Evolutionary conservation across 1,140 invertebrate species (phyloP).

Genomic region (Dermatophagoides farinae): DNA sequence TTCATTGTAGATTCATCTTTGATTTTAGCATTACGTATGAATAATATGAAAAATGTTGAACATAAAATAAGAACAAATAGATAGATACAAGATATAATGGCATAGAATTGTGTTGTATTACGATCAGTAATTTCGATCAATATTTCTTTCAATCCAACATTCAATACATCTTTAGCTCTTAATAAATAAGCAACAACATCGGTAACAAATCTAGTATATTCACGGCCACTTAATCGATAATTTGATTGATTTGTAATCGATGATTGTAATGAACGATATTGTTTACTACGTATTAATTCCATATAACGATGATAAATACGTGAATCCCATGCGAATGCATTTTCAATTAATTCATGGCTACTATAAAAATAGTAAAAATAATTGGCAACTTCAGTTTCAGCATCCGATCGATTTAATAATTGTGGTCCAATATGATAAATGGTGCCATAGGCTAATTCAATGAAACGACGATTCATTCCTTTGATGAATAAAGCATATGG

Average conservation of each 20-base stretch:
- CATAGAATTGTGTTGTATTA: not conserved
- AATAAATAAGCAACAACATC: slow-evolving; percentile 6
- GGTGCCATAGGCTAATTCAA: slow-evolving; percentile 7
- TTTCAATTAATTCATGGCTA: slow-evolving; percentile 10
- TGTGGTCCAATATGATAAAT: slow-evolving; percentile 10
- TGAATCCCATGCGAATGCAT: slow-evolving; percentile 6
- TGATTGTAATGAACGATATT: not conserved
- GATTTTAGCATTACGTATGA: slow-evolving; percentile 2
- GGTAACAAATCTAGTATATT: slow-evolving; percentile 7
- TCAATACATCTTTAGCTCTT: slow-evolving; percentile 2
- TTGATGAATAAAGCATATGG: slow-evolving; percentile 9
- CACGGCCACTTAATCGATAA: not conserved
- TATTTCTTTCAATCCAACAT: not conserved
- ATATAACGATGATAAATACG: not conserved
- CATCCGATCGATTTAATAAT: not conserved
- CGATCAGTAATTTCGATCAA: slow-evolving; percentile 24
- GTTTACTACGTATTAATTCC: not conserved
- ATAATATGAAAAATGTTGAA: slow-evolving; percentile 15
- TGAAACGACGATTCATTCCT: slow-evolving; percentile 10
- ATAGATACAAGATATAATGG: not conserved
- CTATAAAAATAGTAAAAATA: slow-evolving; percentile 7
- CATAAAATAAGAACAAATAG: slow-evolving; percentile 7
- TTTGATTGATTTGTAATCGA: no score
- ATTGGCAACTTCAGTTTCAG: not conserved
- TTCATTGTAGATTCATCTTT: not conserved